A percentile compares a stretch with the other conserved stretches of the same genome.
These are phyloP conservation scores for Cryptoprocta ferox DNA, from an alignment of 2,797 vertebrate species.

Conservation along the genomic window DNA sequence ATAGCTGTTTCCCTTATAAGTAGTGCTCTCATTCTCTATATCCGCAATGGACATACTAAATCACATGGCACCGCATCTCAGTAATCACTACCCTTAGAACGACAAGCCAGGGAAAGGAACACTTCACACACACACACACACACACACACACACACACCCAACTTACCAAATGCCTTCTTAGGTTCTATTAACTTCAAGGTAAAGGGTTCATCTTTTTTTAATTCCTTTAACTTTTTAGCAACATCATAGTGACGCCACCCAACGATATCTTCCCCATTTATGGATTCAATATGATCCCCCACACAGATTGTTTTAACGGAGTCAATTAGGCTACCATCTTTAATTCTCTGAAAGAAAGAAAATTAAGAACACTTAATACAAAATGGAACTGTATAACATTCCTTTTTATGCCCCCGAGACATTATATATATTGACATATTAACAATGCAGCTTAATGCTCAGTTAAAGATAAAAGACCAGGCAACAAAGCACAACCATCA, in stretches of 20 bases:
- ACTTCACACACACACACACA: background rate
- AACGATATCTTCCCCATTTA: slow-evolving; percentile 93
- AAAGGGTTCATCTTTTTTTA: slow-evolving; percentile 91
- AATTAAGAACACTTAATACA: slow-evolving; percentile 5
- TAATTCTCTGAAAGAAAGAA: slow-evolving; percentile 91
- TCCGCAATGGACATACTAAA: background rate
- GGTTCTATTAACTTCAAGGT: slow-evolving; percentile 95
- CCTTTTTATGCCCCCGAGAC: background rate
- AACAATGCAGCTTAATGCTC: background rate
- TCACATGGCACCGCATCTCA: background rate
- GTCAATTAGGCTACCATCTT: slow-evolving; percentile 94
- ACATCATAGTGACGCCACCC: slow-evolving; percentile 95
- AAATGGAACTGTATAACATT: background rate
- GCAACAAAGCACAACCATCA: background rate
- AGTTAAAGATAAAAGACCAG: background rate
- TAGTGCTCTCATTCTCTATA: background rate
- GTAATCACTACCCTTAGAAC: background rate
- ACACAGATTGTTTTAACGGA: slow-evolving; percentile 92
- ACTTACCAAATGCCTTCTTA: slow-evolving; percentile 98
- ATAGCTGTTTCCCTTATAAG: background rate
- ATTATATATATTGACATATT: background rate
- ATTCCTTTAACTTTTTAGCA: slow-evolving; percentile 95
- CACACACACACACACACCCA: background rate
- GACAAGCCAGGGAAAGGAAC: background rate
- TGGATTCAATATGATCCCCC: slow-evolving; percentile 96